phyloP scores from a whole-genome alignment of 2,888 invertebrate species.

The Lathronympha strigana region DNA sequence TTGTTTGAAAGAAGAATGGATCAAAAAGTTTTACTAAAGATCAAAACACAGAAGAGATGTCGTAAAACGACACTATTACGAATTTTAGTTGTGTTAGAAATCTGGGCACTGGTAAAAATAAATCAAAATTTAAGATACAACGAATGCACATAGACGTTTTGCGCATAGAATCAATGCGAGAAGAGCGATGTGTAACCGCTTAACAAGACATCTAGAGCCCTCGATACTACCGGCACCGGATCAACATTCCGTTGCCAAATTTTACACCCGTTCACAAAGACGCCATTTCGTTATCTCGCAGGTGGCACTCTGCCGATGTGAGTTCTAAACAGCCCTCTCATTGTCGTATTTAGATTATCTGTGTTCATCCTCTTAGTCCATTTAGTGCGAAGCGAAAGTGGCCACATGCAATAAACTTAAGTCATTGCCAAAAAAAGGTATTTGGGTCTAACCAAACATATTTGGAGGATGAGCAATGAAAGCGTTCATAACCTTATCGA shows the following conservation, averaged over 20 bases:
- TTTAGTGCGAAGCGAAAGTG: slow-evolving; percentile 72
- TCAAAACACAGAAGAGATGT: no score
- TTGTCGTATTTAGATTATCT: slow-evolving; percentile 83
- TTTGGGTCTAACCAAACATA: background rate
- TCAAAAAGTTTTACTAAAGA: no score
- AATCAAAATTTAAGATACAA: no score
- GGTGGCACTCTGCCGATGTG: slow-evolving; percentile 78
- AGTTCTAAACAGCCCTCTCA: slow-evolving; percentile 71
- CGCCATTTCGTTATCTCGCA: slow-evolving; percentile 76
- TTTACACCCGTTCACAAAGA: slow-evolving; percentile 79
- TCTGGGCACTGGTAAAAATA: no score
- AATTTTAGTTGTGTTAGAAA: no score
- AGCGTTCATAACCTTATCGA: no score
- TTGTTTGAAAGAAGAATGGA: no score
- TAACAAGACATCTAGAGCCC: slow-evolving; percentile 55
- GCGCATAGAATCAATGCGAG: background rate
- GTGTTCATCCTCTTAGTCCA: slow-evolving; percentile 78
- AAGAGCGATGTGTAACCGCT: background rate
- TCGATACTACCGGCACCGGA: slow-evolving; percentile 65
- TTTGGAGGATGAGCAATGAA: no score
- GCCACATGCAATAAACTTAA: slow-evolving; percentile 44
- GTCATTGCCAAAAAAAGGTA: slow-evolving; percentile 32
- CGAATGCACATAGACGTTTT: no score
- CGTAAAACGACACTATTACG: no score
- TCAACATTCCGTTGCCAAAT: slow-evolving; percentile 74